phyloP scores from a whole-genome alignment of 2,113 vertebrate genomes.

The Rana temporaria region DNA sequence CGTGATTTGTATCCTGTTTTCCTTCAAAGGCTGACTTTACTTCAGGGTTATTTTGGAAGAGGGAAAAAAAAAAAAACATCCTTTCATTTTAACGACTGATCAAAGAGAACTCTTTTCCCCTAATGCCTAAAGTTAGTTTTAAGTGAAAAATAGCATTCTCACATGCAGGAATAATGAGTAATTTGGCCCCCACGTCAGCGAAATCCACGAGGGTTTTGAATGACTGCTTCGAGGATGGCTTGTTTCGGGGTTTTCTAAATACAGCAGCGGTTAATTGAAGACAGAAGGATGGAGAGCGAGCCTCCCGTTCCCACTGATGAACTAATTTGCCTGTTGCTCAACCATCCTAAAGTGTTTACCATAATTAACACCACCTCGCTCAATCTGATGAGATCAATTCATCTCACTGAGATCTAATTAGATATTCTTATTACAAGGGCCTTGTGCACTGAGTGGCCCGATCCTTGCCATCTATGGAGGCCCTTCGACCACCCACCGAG shows the following conservation, averaged over 20 bases:
- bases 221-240: conserved; percentile 31
- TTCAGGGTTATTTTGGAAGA: conserved; percentile 30
- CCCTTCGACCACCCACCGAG: conserved; percentile 69
- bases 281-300: background rate
- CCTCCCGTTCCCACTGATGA: background rate
- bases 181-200: conserved; percentile 32
- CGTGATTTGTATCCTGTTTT: background rate
- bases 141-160: conserved; percentile 50
- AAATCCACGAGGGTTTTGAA: conserved; percentile 45
- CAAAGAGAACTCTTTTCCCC: conserved; percentile 23
- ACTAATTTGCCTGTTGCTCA: conserved; percentile 42
- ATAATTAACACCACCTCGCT: conserved; percentile 44
- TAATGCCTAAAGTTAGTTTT: conserved; percentile 49
- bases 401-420: conserved; percentile 54
- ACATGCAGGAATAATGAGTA: conserved; percentile 53
- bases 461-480: conserved; percentile 58
- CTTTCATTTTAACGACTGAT: conserved; percentile 35
- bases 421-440: conserved; percentile 38
- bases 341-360: conserved; percentile 52
- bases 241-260: conserved; percentile 31
- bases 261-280: conserved; percentile 55
- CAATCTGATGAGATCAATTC: conserved; percentile 54
- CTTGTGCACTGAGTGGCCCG: background rate
- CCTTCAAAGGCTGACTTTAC: conserved; percentile 11
- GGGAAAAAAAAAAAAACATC: conserved; percentile 32